These are phyloP conservation scores for Sycophaga agraensis DNA, from an alignment of 1,140 invertebrate genomes.

Conservation along the genomic window DNA sequence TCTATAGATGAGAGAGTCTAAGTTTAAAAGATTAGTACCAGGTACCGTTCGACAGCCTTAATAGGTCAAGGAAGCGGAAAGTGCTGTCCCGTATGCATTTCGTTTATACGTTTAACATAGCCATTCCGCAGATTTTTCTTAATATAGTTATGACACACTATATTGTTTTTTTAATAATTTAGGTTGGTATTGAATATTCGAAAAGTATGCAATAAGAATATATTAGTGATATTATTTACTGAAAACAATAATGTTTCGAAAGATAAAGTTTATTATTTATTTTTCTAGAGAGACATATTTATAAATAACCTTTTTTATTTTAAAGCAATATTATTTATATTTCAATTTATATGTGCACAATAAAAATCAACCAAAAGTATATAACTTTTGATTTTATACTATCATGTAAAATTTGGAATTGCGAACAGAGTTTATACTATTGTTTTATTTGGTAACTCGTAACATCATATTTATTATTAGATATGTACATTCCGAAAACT, in stretches of 20 bases:
- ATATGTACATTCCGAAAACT: too few relatives aligned
- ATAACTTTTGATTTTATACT: background rate
- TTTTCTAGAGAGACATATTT: background rate
- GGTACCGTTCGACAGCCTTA: slow-evolving; percentile 24
- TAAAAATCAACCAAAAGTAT: background rate
- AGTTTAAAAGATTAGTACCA: slow-evolving; percentile 3
- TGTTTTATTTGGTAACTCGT: too few relatives aligned
- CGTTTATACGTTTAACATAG: background rate
- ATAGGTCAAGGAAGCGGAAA: slow-evolving; percentile 16
- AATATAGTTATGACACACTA: too few relatives aligned
- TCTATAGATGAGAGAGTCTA: background rate
- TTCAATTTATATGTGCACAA: background rate
- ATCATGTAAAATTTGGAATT: background rate
- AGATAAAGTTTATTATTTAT: background rate
- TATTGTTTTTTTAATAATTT: background rate
- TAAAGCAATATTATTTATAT: background rate
- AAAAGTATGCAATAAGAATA: background rate
- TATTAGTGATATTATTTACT: background rate
- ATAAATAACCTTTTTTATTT: background rate
- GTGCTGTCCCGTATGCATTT: background rate
- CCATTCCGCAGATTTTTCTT: background rate
- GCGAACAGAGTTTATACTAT: too few relatives aligned
- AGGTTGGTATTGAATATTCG: background rate
- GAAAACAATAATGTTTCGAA: background rate
- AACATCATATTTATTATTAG: too few relatives aligned